These are phyloP conservation scores for Plagodis pulveraria DNA, from an alignment of 2,888 invertebrate genomes.

Conservation along the genomic window DNA sequence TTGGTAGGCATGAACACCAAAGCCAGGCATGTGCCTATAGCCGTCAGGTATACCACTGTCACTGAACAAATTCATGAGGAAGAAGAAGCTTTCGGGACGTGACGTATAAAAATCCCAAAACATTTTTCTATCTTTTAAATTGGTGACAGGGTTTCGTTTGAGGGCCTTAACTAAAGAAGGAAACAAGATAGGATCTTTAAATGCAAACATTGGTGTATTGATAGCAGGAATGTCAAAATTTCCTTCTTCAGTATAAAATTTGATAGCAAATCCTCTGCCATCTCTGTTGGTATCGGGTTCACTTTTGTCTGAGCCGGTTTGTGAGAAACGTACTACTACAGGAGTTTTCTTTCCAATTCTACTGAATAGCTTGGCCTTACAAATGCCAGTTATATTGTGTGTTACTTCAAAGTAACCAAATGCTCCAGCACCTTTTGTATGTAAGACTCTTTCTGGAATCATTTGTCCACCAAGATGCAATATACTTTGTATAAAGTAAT, in stretches of 20 bases:
- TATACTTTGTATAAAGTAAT: constrained; percentile 89
- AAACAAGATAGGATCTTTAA: constrained; percentile 94
- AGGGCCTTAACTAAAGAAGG: constrained; percentile 96
- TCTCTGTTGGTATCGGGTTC: constrained; percentile 94
- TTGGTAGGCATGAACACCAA: constrained; percentile 95
- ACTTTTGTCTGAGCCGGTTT: constrained; percentile 92
- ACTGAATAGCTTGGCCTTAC: constrained; percentile 90
- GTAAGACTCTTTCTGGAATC: constrained; percentile 96
- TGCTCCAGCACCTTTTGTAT: constrained; percentile 56
- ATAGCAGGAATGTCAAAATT: constrained; percentile 96
- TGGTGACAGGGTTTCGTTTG: constrained; percentile 95
- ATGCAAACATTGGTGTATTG: constrained; percentile 95
- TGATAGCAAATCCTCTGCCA: constrained; percentile 93
- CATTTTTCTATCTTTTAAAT: constrained; percentile 94
- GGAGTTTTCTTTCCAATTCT: constrained; percentile 49
- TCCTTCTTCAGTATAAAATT: constrained; percentile 83
- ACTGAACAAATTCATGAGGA: constrained; percentile 91
- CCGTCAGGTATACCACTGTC: constrained; percentile 97
- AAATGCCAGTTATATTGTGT: constrained; percentile 90
- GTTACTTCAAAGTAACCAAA: constrained; percentile 79
- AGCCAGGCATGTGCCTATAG: constrained; percentile 95
- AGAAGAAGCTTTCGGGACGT: constrained; percentile 93
- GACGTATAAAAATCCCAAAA: constrained; percentile 96
- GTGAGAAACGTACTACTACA: constrained; percentile 90
- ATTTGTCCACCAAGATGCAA: constrained; percentile 94